Conservation (phyloP, 2,797 vertebrate species). For the Sebastes diploproa region DNA sequence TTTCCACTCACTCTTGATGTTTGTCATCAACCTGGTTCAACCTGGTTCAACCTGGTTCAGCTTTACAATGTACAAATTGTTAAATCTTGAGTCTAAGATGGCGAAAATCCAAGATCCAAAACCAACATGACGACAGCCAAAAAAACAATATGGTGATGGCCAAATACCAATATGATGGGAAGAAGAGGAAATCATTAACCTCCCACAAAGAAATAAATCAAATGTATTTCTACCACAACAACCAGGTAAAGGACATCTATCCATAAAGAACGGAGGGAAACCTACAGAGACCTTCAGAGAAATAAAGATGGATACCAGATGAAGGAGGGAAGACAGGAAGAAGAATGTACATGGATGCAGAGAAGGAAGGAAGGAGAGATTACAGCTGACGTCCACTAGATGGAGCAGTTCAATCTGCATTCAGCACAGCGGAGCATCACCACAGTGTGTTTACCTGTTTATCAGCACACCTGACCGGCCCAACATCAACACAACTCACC, state of each 20-base stretch:
- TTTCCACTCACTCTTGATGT: conserved; percentile 87
- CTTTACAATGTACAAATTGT: conserved; percentile 98
- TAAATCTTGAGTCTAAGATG: conserved; percentile 79
- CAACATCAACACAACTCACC: background rate
- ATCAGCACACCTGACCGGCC: too few relatives aligned
- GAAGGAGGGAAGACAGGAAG: background rate
- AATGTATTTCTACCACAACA: too few relatives aligned
- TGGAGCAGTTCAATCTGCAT: conserved; percentile 36
- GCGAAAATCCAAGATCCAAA: too few relatives aligned
- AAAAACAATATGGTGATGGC: too few relatives aligned
- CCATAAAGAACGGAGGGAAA: too few relatives aligned
- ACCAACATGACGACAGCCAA: too few relatives aligned
- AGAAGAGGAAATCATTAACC: too few relatives aligned
- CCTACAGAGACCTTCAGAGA: background rate
- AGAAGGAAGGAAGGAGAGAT: background rate
- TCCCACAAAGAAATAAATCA: too few relatives aligned
- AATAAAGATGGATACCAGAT: background rate
- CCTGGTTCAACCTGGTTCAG: conserved; percentile 91
- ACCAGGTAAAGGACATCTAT: too few relatives aligned
- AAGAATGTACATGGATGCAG: background rate
- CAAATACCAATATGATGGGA: too few relatives aligned
- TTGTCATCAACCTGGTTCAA: conserved; percentile 90
- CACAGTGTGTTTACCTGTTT: background rate
- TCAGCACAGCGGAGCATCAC: background rate
- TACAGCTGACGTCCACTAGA: conserved; percentile 45